Percentiles rank a stretch among this genome's conserved stretches.
These are phyloP conservation scores for Clarias laeviceps DNA, from an alignment of 2,797 vertebrate species.

Conservation along the genomic window DNA sequence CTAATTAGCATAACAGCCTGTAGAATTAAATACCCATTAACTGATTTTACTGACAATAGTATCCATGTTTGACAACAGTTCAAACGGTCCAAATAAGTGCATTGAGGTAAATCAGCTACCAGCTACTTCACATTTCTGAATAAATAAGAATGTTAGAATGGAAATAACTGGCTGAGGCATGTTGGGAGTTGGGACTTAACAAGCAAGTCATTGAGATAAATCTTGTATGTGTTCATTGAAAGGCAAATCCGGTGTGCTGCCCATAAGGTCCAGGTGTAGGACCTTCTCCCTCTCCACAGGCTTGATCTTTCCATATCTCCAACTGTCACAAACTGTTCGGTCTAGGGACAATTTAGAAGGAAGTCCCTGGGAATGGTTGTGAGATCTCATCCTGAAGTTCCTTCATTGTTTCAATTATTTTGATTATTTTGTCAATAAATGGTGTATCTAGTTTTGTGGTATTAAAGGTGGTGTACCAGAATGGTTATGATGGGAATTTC, in stretches of 20 bases:
- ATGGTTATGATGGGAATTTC: slow-evolving; percentile 2
- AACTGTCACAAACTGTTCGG: no score
- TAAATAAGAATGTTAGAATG: background rate
- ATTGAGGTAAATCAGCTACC: background rate
- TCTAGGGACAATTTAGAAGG: background rate
- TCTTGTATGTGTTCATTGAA: background rate
- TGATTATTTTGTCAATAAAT: background rate
- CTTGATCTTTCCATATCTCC: background rate
- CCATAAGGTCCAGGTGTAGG: background rate
- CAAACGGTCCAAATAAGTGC: background rate
- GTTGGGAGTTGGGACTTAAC: background rate
- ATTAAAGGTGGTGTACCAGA: background rate
- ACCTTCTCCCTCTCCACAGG: background rate
- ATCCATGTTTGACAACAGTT: background rate
- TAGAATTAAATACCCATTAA: background rate
- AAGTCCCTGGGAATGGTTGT: background rate
- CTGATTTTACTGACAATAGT: background rate
- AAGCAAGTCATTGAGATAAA: background rate
- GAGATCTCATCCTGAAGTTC: no score
- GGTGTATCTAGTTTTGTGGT: background rate
- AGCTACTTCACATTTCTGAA: background rate
- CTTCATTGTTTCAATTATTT: background rate
- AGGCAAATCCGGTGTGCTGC: background rate
- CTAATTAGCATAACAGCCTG: background rate
- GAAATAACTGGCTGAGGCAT: background rate